These are phyloP conservation scores for Proisotoma minuta DNA, from an alignment of 2,888 invertebrate species.

Conservation along the genomic window DNA sequence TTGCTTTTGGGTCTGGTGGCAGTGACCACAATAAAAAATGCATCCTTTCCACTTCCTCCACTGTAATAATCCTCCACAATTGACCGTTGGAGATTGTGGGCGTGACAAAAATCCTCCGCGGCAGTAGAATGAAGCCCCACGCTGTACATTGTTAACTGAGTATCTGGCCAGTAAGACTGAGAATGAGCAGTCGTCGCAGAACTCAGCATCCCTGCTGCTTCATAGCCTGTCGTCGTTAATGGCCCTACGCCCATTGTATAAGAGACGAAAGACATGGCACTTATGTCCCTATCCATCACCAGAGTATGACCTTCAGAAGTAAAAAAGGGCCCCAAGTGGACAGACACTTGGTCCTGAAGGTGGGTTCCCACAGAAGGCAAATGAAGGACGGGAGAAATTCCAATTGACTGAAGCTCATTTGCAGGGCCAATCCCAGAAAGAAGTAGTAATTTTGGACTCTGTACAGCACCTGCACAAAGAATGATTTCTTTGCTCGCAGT, in stretches of 20 bases:
- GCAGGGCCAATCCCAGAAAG: conserved; percentile 34
- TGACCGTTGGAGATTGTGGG: conserved; percentile 23
- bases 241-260: conserved; percentile 34
- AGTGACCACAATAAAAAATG: conserved; percentile 24
- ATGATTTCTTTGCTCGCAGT: conserved; percentile 32
- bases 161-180: conserved; percentile 34
- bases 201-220: conserved; percentile 28
- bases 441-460: conserved; percentile 30
- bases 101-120: conserved; percentile 19
- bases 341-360: conserved; percentile 36
- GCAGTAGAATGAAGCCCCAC: conserved; percentile 14
- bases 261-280: conserved; percentile 15
- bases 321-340: conserved; percentile 40
- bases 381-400: conserved; percentile 16
- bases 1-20: conserved; percentile 30
- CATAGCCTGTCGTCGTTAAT: conserved; percentile 25
- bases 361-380: conserved; percentile 25
- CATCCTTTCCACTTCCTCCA: conserved; percentile 34
- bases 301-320: conserved; percentile 24
- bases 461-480: conserved; percentile 32
- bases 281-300: conserved; percentile 31
- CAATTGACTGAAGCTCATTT: conserved; percentile 26
- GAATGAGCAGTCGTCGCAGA: conserved; percentile 18
- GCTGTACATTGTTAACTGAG: conserved; percentile 28
- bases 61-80: conserved; percentile 24